Conservation (phyloP, 2,797 vertebrate genomes). For the Melanotaenia trifasciata region DNA sequence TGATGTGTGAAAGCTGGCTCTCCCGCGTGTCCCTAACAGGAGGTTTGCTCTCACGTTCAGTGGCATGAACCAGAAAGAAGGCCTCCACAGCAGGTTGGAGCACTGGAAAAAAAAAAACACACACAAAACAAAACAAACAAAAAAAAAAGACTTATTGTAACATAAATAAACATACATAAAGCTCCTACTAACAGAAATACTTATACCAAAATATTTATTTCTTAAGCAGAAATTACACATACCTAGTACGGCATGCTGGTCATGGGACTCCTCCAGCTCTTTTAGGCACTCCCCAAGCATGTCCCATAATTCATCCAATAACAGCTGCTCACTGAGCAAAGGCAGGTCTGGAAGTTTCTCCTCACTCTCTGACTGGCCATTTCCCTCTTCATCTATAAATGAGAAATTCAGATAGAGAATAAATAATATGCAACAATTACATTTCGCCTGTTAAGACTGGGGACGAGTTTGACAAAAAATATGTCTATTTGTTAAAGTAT, state of each 20-base stretch:
- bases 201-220: not conserved
- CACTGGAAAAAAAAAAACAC: constrained; percentile 72
- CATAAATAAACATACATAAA: not conserved
- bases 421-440: not conserved
- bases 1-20: constrained; percentile 88
- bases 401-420: not conserved
- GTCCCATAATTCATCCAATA: constrained; percentile 95
- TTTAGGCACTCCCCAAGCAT: constrained; percentile 98
- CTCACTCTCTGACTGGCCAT: constrained; percentile 85
- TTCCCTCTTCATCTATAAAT: constrained; percentile 82
- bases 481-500: not conserved
- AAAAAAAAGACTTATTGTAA: not conserved
- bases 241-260: constrained; percentile 96
- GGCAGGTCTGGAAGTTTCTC: constrained; percentile 93
- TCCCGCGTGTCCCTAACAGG: constrained; percentile 93
- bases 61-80: constrained; percentile 96
- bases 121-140: not conserved
- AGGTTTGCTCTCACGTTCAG: constrained; percentile 95
- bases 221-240: constrained; percentile 21
- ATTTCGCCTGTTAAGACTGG: not conserved
- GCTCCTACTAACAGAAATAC: not conserved
- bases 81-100: constrained; percentile 95
- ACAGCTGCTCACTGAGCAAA: constrained; percentile 93
- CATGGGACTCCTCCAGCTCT: constrained; percentile 96
- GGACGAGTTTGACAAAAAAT: not conserved